These are phyloP conservation scores for Helostoma temminkii DNA, from an alignment of 2,797 vertebrate species.

Conservation along the genomic window DNA sequence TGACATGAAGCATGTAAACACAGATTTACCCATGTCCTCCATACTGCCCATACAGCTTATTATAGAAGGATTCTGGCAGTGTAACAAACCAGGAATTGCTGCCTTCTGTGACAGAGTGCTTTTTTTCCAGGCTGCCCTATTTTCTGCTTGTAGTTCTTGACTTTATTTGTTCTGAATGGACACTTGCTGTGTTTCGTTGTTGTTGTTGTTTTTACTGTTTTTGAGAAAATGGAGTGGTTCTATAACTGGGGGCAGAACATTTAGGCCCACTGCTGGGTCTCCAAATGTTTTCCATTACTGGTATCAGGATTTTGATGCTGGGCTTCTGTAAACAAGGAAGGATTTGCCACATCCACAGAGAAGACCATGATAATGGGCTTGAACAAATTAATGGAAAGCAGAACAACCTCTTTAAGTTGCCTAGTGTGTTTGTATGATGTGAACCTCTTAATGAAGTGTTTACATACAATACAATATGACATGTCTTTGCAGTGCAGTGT, in stretches of 20 bases:
- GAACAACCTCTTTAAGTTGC: slow-evolving; percentile 54
- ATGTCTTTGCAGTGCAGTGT: slow-evolving; percentile 46
- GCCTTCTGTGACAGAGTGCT: slow-evolving; percentile 61
- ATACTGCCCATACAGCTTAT: slow-evolving; percentile 60
- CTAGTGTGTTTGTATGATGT: slow-evolving; percentile 58
- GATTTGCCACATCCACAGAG: slow-evolving; percentile 45
- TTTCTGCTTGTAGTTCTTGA: slow-evolving; percentile 72
- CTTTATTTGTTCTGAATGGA: slow-evolving; percentile 72
- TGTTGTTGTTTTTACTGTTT: slow-evolving; percentile 42
- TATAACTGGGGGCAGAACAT: slow-evolving; percentile 42
- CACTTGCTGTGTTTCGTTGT: slow-evolving; percentile 47
- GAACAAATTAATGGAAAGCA: slow-evolving; percentile 56
- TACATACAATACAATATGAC: slow-evolving; percentile 47
- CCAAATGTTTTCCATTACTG: slow-evolving; percentile 47
- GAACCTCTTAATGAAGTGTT: slow-evolving; percentile 49
- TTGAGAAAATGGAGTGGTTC: slow-evolving; percentile 44
- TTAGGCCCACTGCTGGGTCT: slow-evolving; percentile 35
- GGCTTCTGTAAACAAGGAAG: slow-evolving; percentile 43
- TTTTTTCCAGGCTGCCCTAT: slow-evolving; percentile 72
- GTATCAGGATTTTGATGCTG: slow-evolving; percentile 36
- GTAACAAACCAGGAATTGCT: slow-evolving; percentile 61
- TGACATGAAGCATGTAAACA: slow-evolving; percentile 61
- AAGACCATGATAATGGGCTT: slow-evolving; percentile 51
- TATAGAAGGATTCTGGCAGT: slow-evolving; percentile 58
- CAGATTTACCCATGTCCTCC: slow-evolving; percentile 54